phyloP scores from a whole-genome alignment of 1,140 invertebrate species.

The Monomorium pharaonis region DNA sequence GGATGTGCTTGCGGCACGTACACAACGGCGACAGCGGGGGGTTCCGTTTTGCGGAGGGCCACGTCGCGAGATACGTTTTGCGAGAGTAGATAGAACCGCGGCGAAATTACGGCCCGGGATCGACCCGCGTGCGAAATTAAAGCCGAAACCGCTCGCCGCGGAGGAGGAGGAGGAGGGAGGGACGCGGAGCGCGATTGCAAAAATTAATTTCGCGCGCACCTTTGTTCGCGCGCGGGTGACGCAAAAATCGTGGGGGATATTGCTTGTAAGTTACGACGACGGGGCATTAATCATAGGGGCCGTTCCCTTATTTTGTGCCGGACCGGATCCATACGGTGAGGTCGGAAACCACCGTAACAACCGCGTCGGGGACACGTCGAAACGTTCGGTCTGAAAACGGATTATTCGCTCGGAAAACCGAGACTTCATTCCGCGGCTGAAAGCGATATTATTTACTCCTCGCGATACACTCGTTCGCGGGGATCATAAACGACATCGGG shows the following conservation, averaged over 20 bases:
- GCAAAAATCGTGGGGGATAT: background rate
- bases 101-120: slow-evolving; percentile 17
- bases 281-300: background rate
- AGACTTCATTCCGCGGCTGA: background rate
- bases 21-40: slow-evolving; percentile 10
- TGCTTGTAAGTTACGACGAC: background rate
- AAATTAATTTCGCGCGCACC: slow-evolving; percentile 12
- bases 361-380: background rate
- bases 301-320: background rate
- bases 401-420: background rate
- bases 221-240: background rate
- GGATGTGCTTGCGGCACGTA: slow-evolving; percentile 7
- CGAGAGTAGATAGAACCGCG: background rate
- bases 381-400: background rate
- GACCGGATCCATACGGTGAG: background rate
- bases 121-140: slow-evolving; percentile 22
- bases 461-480: background rate
- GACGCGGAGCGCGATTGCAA: background rate
- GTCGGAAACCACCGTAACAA: background rate
- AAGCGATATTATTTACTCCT: background rate
- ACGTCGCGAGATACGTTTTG: background rate
- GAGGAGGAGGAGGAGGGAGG: background rate
- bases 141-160: background rate
- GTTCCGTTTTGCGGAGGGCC: background rate
- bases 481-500: background rate